Evolutionary conservation across 1,140 invertebrate genomes (phyloP), one percentile per base, ranked within the genome.

Genomic region (Leptinotarsa lineolata): DNA sequence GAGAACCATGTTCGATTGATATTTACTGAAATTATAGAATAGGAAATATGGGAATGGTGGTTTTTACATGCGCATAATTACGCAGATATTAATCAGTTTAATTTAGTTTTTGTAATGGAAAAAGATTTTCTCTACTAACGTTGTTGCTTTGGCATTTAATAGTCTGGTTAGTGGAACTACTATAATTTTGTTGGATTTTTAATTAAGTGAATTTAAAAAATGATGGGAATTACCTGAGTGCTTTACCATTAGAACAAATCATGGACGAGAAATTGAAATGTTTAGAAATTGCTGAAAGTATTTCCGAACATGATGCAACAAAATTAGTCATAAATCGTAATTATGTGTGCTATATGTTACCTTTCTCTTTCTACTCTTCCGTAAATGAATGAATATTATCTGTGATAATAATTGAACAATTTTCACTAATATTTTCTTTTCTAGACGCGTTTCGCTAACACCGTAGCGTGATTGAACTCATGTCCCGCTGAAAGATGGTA

Each of bases 1-100:
- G 22, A 15, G 68, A 70, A 21, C 65, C 70, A 72, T 76, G 72
- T 74, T 68, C 66, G 75, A 54, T 74, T 70, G 76, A 77, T 78
- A 78, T 81, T 80, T 39, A 80, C 72, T 69, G 65, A 78, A 79
- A 81, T 80, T 80, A 77, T 73, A 39, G 30, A 39, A 39, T 39
- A 39, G 75, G 73, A 77, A 69, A 64, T 70, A 44, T 48, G 21
- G 22, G 54, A 59, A 48, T 70, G 39, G 44, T 20, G n/a, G 20
- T 45, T 45, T 69, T 48, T 20, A 13, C 24, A 30, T 59, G 20
- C 45, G n/a, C n/a, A 70, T 70, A 39, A 58, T 60, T 24, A 18
- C 21, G 48, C 58, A 70, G 68, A 70, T 70, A 70, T 59, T 70
- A 70, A 70, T 70, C 68, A 70, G 60, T 70, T 70, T 44, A 66